Evolutionary conservation across 2,888 invertebrate species (phyloP), one percentile per base, ranked within the genome.

Genomic region (Drosophila ezoana): DNA sequence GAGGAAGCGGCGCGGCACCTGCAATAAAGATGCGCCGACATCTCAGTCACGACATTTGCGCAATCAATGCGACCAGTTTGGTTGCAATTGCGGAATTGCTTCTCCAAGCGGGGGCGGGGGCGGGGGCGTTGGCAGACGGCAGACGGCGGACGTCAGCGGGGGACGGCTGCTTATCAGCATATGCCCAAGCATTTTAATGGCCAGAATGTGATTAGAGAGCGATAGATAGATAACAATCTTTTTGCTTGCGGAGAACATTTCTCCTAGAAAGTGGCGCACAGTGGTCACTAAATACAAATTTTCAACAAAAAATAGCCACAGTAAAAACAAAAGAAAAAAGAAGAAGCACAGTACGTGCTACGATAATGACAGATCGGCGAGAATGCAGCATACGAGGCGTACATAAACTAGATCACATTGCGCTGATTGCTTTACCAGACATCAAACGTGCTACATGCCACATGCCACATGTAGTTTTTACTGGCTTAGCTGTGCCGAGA

Each of bases 41-140:
- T 14, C 54, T 9, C 60, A 65, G 76, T 79, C 85, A 81, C 80
- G 80, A 80, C 66, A 79, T 81, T 81, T 80, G 79, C 85, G 82
- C 85, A 81, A 80, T 74, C 72, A 57, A 48, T 44, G 32, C 16
- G 35, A 14, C 20, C 41, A 13, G 58, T 13, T 11, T 40, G 18
- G 4, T 3, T 35, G 52, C n/a, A 10, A 37, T 38, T 48, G 48
- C 18, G 11, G 11, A 13, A n/a, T 45, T 4, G 14, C 16, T 3
- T 8, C 28, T 8, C 28, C 28, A 8, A 2, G 28, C 8, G 28
- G 8, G 28, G 28, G 28, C 28, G 23, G 6, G 6, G 23, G 6
- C 23, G 8, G 41, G 4, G 41, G 4, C 28, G 13, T 44, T 18
- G 18, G 18, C 18, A 2, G 18, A 2, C 18, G 18, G 2, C 18